Evolutionary conservation across 2,113 vertebrate species (phyloP).

Genomic region (Atrichornis clamosus): DNA sequence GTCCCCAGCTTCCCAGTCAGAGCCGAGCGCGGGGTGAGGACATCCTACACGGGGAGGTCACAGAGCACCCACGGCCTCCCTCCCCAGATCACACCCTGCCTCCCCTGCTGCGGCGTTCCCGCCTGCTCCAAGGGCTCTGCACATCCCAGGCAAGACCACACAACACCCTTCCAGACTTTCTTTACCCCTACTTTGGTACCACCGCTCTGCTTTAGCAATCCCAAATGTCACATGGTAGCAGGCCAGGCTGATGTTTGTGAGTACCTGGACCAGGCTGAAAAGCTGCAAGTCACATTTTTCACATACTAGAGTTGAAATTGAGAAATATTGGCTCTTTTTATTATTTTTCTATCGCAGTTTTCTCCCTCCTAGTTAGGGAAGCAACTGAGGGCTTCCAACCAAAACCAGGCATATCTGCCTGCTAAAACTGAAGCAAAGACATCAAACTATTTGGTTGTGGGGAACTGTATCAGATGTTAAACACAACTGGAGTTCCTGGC

Average conservation of each 20-base stretch:
- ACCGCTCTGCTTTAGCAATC: not conserved
- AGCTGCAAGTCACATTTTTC: not conserved
- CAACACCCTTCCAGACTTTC: not conserved
- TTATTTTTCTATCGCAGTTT: not conserved
- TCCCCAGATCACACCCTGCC: not conserved
- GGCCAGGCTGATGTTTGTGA: not conserved
- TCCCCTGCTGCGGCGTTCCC: not conserved
- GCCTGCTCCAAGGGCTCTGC: not conserved
- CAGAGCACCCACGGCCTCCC: not conserved
- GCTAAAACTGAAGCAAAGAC: not conserved
- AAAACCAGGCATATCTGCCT: not conserved
- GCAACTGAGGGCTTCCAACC: not conserved
- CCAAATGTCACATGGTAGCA: accelerated
- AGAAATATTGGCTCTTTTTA: not conserved
- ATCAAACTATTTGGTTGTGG: not conserved
- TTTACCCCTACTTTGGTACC: not conserved
- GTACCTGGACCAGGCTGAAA: not conserved
- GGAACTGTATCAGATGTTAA: not conserved
- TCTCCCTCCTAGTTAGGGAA: not conserved
- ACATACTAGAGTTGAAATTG: not conserved
- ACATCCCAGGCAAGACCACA: not conserved
- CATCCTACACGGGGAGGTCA: not conserved
- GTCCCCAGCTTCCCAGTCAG: not conserved
- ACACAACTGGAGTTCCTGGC: not conserved
- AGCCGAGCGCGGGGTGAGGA: not conserved